Conservation (phyloP, 2,888 invertebrate genomes). For the Dermolepida albohirtum region DNA sequence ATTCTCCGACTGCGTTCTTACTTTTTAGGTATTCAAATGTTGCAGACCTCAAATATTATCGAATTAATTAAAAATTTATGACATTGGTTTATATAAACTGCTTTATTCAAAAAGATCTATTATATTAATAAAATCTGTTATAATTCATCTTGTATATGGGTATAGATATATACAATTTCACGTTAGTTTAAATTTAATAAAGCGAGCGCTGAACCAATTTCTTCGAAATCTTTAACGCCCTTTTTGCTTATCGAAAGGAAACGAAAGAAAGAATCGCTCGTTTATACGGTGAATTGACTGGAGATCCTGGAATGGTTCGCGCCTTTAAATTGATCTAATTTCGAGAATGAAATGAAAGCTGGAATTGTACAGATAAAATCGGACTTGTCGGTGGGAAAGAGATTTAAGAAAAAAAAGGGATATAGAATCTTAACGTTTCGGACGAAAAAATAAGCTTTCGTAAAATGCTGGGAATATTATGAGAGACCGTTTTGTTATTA, state of each 20-base stretch:
- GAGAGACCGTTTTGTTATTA: too few species aligned
- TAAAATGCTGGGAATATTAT: not conserved
- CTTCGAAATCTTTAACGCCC: not conserved
- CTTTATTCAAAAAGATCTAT: too few species aligned
- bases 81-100: too few species aligned
- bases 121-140: too few species aligned
- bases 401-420: not conserved
- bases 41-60: too few species aligned
- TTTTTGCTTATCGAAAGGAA: not conserved
- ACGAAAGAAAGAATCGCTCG: too few species aligned
- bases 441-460: slow-evolving; percentile 6
- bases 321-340: slow-evolving; percentile 17
- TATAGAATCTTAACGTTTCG: not conserved
- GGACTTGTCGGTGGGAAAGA: not conserved
- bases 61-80: too few species aligned
- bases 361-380: slow-evolving; percentile 1
- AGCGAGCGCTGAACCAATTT: not conserved
- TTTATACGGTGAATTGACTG: not conserved
- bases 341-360: slow-evolving; percentile 3
- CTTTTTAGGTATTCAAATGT: too few species aligned
- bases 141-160: too few species aligned
- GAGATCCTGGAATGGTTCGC: not conserved
- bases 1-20: too few species aligned
- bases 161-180: too few species aligned
- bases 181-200: too few species aligned